Evolutionary conservation across 53 echinoderm and acorn worm species (phyloP), one percentile per base, ranked within the genome.

Genomic region (Holothuria scabra): DNA sequence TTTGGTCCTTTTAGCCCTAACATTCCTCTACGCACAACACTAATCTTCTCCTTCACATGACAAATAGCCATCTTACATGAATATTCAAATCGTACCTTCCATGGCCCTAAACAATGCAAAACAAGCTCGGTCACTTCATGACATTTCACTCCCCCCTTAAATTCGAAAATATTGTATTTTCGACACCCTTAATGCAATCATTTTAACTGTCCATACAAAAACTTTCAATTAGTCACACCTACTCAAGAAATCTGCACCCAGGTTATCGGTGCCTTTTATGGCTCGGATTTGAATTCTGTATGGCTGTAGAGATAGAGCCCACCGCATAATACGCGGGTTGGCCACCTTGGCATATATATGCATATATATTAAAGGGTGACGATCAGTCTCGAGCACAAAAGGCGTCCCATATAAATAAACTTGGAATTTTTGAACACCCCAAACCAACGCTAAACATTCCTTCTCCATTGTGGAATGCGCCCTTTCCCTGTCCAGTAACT

Each of bases 181-280:
- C 64, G 64, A 30, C 10, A 63, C n/a, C 9, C 30, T 63, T 48
- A n/a, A 8, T 48, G 14, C 48, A 10, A 8, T 13, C 9, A 8
- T 48, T 48, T 48, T 48, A 48, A 48, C 9, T 48, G n/a, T n/a
- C n/a, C n/a, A 13, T 48, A 48, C 48, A 48, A 48, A 25, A 28
- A 1, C 26, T 22, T 22, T 44, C n/a, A 46, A 19, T 80, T 46
- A 64, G 4, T 61, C 82, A 38, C 29, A 20, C 60, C 86, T 37
- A 63, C 88, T 92, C 65, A 86, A 46, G 56, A 67, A 92, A 59
- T 92, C 92, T 25, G 88, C 92, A 23, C 88, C 91, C 49, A 85
- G 85, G 46, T 91, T 92, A 14, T 88, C 88, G n/a, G 76, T 60
- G 7, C 92, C 92, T 33, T 81, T 75, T 32, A 87, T 85, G 4